These are phyloP conservation scores for Bombyx mori DNA, from an alignment of 1,140 invertebrate genomes.

Conservation along the genomic window DNA sequence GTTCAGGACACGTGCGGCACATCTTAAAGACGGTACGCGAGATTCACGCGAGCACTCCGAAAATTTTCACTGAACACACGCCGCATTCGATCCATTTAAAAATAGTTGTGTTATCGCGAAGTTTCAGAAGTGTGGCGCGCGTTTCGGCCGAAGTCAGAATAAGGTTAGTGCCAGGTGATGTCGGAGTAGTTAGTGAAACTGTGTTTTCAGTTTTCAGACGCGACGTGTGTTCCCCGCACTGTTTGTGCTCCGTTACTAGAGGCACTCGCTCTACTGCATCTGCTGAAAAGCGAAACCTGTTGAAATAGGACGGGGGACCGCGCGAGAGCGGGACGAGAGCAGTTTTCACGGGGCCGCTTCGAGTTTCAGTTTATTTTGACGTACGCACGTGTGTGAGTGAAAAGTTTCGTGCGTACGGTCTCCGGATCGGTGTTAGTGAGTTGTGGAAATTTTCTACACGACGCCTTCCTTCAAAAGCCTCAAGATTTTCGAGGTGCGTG, in stretches of 20 bases:
- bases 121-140: constrained; percentile 8
- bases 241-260: constrained; percentile 65
- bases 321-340: constrained; percentile 38
- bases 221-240: constrained; percentile 60
- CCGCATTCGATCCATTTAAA: constrained; percentile 46
- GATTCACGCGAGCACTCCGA: constrained; percentile 18
- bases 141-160: constrained; percentile 28
- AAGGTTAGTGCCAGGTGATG: constrained; percentile 55
- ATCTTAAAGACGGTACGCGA: constrained; percentile 24
- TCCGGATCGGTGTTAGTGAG: constrained; percentile 58
- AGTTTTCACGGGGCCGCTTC: constrained; percentile 19
- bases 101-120: constrained; percentile 34
- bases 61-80: constrained; percentile 29
- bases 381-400: constrained; percentile 54
- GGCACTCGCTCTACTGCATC: constrained; percentile 61
- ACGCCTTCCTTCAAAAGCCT: constrained; percentile 55
- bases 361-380: constrained; percentile 64
- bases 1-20: constrained; percentile 37
- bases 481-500: constrained; percentile 35
- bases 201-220: constrained; percentile 60
- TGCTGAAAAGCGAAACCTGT: constrained; percentile 69
- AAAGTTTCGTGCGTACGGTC: constrained; percentile 55
- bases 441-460: constrained; percentile 67
- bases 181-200: constrained; percentile 63
- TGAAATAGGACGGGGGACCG: constrained; percentile 59